A percentile compares a stretch with the other conserved stretches of the same genome.
Conservation (phyloP, 2,888 invertebrate genomes). For the Pristionchus exspectatus region DNA sequence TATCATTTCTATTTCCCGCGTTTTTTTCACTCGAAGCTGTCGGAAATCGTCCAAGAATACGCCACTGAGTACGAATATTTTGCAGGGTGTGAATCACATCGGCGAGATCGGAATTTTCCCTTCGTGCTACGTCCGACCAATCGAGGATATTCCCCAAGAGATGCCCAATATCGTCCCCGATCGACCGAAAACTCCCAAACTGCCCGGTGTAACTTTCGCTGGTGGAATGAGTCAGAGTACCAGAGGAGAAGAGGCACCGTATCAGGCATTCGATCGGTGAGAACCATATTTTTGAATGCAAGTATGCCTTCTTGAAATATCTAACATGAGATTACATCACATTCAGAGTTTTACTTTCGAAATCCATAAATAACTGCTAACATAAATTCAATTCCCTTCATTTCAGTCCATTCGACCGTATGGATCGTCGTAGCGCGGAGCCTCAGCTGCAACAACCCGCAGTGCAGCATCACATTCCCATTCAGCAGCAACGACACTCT, state of each 20-base stretch:
- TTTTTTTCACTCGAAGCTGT: too few species aligned
- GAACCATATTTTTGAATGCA: too few species aligned
- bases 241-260: conserved; percentile 13
- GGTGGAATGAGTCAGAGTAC: conserved; percentile 16
- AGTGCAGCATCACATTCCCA: background rate
- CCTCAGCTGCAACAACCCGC: conserved; percentile 9
- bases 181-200: conserved; percentile 68
- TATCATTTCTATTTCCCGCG: background rate
- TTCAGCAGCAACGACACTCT: conserved; percentile 10
- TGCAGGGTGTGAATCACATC: conserved; percentile 67
- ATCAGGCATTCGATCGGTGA: conserved; percentile 35
- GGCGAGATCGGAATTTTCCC: conserved; percentile 77
- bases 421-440: conserved; percentile 42
- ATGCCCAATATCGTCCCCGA: conserved; percentile 57
- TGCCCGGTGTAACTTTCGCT: conserved; percentile 52
- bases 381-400: background rate
- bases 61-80: background rate
- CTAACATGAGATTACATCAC: too few species aligned
- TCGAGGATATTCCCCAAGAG: conserved; percentile 43
- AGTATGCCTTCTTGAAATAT: too few species aligned
- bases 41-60: too few species aligned
- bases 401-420: conserved; percentile 35
- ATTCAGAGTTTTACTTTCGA: background rate
- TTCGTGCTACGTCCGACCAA: conserved; percentile 67
- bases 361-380: background rate